These are phyloP conservation scores for Tolmerus cingulatus DNA, from an alignment of 2,888 invertebrate species.

Conservation along the genomic window DNA sequence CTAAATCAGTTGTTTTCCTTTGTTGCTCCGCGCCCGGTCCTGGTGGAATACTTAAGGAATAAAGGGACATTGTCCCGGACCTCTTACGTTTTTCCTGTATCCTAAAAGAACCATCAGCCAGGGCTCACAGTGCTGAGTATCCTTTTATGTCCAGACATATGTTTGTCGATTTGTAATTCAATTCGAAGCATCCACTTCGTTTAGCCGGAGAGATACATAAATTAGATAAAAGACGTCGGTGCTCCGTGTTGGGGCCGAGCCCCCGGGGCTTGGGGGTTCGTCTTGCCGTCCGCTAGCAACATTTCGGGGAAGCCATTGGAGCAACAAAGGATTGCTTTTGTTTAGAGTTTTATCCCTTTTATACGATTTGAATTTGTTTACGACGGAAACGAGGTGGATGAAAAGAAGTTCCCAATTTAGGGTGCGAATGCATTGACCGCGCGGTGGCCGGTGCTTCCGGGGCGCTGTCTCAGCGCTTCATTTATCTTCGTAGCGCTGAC, in stretches of 20 bases:
- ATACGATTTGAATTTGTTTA: constrained; percentile 29
- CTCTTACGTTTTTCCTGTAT: constrained; percentile 1
- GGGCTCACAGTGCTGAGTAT: constrained; percentile 30
- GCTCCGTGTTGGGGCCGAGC: background rate
- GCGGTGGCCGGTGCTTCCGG: background rate
- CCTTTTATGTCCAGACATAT: constrained; percentile 47
- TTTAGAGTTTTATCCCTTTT: constrained; percentile 22
- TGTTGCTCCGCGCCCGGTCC: background rate
- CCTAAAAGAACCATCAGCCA: constrained; percentile 26
- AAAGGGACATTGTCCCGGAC: background rate
- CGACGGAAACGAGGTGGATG: background rate
- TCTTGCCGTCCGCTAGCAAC: background rate
- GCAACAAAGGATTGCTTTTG: constrained; percentile 19
- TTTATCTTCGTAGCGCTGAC: constrained; percentile 13
- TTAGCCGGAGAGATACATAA: constrained; percentile 37
- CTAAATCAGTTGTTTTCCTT: background rate
- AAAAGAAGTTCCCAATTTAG: background rate
- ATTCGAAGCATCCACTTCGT: constrained; percentile 42
- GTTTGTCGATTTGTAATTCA: constrained; percentile 48
- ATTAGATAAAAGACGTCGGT: constrained; percentile 37
- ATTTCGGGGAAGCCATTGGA: background rate
- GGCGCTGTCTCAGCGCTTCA: background rate
- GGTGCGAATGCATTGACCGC: background rate
- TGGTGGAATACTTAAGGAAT: constrained; percentile 17
- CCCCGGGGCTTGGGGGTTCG: background rate